Percentiles rank a stretch among this genome's conserved stretches.
phyloP scores from a whole-genome alignment of 1,140 invertebrate genomes.

The Musca domestica region DNA sequence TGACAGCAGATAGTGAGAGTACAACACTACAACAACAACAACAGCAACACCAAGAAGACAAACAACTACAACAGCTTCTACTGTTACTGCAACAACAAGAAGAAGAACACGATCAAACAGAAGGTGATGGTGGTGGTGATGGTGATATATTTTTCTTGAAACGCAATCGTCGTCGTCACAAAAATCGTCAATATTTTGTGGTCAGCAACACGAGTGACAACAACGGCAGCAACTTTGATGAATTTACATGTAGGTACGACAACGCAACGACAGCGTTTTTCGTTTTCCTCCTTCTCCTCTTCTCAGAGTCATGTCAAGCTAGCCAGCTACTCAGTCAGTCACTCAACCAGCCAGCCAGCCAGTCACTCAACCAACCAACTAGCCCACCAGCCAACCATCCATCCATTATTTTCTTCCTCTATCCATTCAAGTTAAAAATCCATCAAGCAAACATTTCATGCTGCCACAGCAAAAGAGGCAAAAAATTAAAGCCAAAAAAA shows the following conservation, averaged over 20 bases:
- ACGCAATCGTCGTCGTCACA: not conserved
- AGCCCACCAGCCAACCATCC: no score
- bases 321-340: not conserved
- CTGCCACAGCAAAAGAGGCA: no score
- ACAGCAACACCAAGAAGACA: not conserved
- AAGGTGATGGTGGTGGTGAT: not conserved
- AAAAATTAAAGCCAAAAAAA: no score
- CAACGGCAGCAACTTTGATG: constrained; percentile 19
- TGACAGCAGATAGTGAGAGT: constrained; percentile 35
- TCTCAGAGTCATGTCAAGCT: not conserved
- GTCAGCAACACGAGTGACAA: not conserved
- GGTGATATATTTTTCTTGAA: constrained; percentile 4
- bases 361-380: no score
- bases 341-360: no score
- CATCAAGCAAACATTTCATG: no score
- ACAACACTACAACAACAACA: constrained; percentile 24
- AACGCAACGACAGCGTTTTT: constrained; percentile 11
- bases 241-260: constrained; percentile 24
- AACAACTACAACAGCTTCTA: constrained; percentile 6
- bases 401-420: no score
- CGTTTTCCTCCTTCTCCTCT: no score
- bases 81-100: not conserved
- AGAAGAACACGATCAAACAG: not conserved
- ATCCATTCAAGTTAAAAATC: no score
- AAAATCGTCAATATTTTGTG: not conserved